These are phyloP conservation scores for Alviniconcha strummeri DNA, from an alignment of 2,888 invertebrate genomes.

Conservation along the genomic window DNA sequence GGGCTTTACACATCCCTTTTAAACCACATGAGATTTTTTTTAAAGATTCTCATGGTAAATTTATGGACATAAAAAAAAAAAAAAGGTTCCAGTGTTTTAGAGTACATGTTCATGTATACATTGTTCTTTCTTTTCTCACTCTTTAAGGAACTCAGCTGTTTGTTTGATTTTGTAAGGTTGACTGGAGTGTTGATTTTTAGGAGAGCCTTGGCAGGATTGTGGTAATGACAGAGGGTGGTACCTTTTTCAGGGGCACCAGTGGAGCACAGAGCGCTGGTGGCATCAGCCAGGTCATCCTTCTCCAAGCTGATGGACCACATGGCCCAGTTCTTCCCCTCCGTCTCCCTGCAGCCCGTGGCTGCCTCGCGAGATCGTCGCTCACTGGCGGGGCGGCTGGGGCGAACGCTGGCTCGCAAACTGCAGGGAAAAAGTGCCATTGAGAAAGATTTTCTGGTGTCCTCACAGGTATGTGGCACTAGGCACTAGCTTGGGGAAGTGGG, in stretches of 20 bases:
- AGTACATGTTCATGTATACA: too few relatives aligned
- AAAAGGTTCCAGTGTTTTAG: too few relatives aligned
- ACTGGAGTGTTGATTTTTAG: too few relatives aligned
- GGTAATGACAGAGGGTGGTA: too few relatives aligned
- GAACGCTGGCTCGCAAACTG: conserved; percentile 56
- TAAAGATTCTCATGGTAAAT: too few relatives aligned
- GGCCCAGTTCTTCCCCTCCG: conserved; percentile 55
- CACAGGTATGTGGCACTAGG: conserved; percentile 48
- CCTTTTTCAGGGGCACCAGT: conserved; percentile 48
- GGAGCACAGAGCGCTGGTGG: conserved; percentile 58
- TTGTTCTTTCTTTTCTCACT: too few relatives aligned
- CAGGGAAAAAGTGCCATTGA: conserved; percentile 46
- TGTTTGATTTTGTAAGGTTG: too few relatives aligned
- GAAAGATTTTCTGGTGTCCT: conserved; percentile 51
- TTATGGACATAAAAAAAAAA: too few relatives aligned
- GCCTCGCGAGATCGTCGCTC: conserved; percentile 59
- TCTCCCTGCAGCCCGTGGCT: conserved; percentile 49
- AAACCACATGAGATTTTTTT: too few relatives aligned
- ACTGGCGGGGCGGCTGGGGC: conserved; percentile 54
- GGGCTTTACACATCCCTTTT: too few relatives aligned
- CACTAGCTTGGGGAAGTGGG: neutral
- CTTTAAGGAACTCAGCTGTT: too few relatives aligned
- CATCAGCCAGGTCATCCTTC: conserved; percentile 63
- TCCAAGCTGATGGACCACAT: conserved; percentile 63
- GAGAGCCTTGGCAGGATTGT: too few relatives aligned